Evolutionary conservation across 2,797 vertebrate genomes (phyloP).

Genomic region (Propithecus perrieri): DNA sequence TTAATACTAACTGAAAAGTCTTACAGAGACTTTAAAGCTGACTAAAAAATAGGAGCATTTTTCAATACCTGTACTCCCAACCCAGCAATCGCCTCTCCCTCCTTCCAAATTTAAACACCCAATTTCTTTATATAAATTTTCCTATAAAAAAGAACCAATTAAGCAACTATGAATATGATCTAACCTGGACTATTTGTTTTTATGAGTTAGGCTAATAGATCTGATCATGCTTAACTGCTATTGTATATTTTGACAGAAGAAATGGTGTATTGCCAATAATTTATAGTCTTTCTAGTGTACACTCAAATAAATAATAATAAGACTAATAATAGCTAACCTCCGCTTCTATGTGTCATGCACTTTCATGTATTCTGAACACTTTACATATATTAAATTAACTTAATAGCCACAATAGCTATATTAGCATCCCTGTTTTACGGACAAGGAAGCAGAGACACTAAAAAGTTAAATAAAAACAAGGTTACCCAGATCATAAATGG

Average conservation of each 20-base stretch:
- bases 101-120: background rate
- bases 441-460: background rate
- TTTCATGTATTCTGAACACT: constrained; percentile 11
- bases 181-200: constrained; percentile 5
- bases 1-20: constrained; percentile 32
- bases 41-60: background rate
- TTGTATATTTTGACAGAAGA: background rate
- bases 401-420: background rate
- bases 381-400: background rate
- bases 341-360: background rate
- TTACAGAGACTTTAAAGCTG: background rate
- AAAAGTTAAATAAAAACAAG: background rate
- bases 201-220: background rate
- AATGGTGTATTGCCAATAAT: background rate
- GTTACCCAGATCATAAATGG: background rate
- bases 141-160: background rate
- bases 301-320: background rate
- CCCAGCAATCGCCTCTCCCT: background rate
- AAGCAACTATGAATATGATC: background rate
- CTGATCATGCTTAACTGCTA: background rate
- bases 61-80: background rate
- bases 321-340: background rate
- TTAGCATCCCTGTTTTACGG: background rate
- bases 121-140: constrained; percentile 43
- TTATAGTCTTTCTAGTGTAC: background rate